Evolutionary conservation across 2,113 vertebrate genomes (phyloP), one percentile per base, ranked within the genome.

Genomic region (Apodemus speciosus): DNA sequence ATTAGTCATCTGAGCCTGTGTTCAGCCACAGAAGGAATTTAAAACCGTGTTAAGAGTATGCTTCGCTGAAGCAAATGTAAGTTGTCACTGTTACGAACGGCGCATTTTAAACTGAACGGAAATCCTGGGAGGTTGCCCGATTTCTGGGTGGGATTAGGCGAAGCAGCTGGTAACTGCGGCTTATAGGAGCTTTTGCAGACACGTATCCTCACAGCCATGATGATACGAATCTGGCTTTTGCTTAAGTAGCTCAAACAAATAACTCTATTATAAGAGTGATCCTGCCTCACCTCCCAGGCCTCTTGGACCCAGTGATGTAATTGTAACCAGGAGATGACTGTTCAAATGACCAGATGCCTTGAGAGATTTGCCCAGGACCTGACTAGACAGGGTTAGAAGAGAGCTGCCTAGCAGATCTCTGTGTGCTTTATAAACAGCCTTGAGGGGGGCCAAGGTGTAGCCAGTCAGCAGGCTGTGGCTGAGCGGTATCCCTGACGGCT

Each of bases 11-110:
- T 73, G 93, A 90, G 90, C n/a, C 66, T 1, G 3, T 40, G 86
- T 93, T 93, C 83, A 89, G 92, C 88, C 95, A 91, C 92, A 92
- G 89, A 58, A 90, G 88, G 96, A 90, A 89, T 95, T 96, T 89
- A 51, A 89, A 93, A 72, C 93, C 87, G 49, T 85, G 51, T 89
- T 89, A 85, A 60, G 75, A 32, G 30, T 6, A 30, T 49, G 84
- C 92, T 80, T 80, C 92, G 21, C 58, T 68, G 71, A 91, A 96
- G 92, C 89, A 96, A 35, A 89, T n/a, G 23, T 35, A 87, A 86
- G 32, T 91, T 87, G 91, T 84, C 94, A 30, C 14, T 76, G 60
- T 85, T 93, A 64, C 9, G 46, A 95, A 80, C 38, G 72, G 92
- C 64, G 86, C 32, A 58, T 80, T 71, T 79, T 49, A 83, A 89